These are phyloP conservation scores for Podarcis cretensis DNA, from an alignment of 2,113 vertebrate genomes.

Conservation along the genomic window DNA sequence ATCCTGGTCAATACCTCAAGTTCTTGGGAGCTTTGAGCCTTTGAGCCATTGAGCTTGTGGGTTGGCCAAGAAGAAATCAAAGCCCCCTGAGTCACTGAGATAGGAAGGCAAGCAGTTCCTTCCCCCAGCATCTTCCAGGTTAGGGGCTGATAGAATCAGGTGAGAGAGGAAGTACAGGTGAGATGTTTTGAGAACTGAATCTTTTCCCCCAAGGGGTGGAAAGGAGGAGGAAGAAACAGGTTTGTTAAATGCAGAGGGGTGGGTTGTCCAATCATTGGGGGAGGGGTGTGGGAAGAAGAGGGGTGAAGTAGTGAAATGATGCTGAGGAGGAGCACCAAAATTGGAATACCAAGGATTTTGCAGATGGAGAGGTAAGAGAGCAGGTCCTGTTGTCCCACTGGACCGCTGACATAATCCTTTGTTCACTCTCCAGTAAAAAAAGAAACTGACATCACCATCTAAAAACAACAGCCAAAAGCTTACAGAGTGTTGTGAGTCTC, in stretches of 20 bases:
- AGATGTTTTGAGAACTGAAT: not conserved
- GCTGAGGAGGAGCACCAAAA: not conserved
- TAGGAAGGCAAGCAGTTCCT: not conserved
- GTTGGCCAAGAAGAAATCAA: not conserved
- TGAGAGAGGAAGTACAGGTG: not conserved
- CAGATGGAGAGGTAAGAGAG: not conserved
- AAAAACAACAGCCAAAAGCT: not conserved
- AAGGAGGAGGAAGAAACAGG: not conserved
- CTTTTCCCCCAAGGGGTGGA: not conserved
- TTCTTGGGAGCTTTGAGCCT: not conserved
- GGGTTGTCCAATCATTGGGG: not conserved
- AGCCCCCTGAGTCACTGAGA: too few relatives aligned
- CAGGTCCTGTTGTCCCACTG: not conserved
- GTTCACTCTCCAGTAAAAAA: constrained; percentile 8
- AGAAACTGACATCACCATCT: constrained; percentile 3
- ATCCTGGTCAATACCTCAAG: not conserved
- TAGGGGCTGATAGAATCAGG: not conserved
- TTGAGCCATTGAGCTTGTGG: not conserved
- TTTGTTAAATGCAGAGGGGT: not conserved
- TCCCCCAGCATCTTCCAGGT: not conserved
- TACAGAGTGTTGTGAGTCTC: not conserved
- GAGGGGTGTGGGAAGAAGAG: not conserved
- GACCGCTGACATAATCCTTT: constrained; percentile 24
- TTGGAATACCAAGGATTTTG: not conserved
- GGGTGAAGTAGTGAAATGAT: not conserved